phyloP scores from a whole-genome alignment of 1,140 invertebrate genomes.

The Planococcus citri region DNA sequence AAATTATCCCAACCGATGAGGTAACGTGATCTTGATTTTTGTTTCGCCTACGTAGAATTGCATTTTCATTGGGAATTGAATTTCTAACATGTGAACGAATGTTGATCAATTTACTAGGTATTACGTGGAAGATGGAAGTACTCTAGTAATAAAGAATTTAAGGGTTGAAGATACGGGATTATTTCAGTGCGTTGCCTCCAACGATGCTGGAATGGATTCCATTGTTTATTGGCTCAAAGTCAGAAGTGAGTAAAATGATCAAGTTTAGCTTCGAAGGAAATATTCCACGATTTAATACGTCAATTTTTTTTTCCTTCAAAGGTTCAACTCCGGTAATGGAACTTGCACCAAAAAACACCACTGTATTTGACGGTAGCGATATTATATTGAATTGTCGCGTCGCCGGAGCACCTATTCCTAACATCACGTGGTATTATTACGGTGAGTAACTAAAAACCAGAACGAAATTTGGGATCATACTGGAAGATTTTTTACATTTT shows the following conservation, averaged over 20 bases:
- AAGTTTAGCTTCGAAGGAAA: too few species aligned
- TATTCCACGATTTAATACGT: background rate
- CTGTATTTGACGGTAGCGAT: slow-evolving; percentile 82
- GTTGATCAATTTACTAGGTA: slow-evolving; percentile 38
- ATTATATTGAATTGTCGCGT: slow-evolving; percentile 74
- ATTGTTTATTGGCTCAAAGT: slow-evolving; percentile 85
- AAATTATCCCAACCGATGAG: slow-evolving; percentile 24
- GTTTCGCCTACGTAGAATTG: background rate
- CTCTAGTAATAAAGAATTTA: slow-evolving; percentile 67
- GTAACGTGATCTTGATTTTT: slow-evolving; percentile 1
- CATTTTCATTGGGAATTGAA: background rate
- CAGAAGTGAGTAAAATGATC: slow-evolving; percentile 81
- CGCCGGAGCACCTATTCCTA: slow-evolving; percentile 75
- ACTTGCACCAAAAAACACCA: slow-evolving; percentile 65
- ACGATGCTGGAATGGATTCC: slow-evolving; percentile 77
- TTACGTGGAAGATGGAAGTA: slow-evolving; percentile 59
- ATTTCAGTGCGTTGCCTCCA: slow-evolving; percentile 86
- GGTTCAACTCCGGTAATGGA: slow-evolving; percentile 74
- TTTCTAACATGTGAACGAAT: background rate
- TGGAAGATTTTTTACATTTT: background rate
- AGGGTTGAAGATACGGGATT: slow-evolving; percentile 80
- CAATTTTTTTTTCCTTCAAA: slow-evolving; percentile 37
- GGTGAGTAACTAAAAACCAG: slow-evolving; percentile 42
- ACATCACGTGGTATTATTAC: slow-evolving; percentile 81
- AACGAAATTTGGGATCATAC: background rate